Evolutionary conservation across 2,888 invertebrate genomes (phyloP).

Genomic region (Acanthoscelides obtectus): DNA sequence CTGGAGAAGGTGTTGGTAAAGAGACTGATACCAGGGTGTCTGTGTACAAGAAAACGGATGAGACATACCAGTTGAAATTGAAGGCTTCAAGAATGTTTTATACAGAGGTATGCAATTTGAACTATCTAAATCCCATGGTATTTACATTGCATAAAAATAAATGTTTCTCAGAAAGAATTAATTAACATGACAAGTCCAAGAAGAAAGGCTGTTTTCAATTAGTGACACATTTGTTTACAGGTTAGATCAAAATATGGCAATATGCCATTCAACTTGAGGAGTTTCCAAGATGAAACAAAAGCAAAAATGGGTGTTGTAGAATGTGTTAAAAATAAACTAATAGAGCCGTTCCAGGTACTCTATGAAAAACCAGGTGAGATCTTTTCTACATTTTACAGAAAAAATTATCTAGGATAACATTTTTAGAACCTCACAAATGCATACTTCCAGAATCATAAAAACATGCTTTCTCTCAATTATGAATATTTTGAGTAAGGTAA

Average conservation of each 20-base stretch:
- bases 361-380: slow-evolving; percentile 67
- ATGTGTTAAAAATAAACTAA: slow-evolving; percentile 95
- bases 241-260: slow-evolving; percentile 81
- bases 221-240: slow-evolving; percentile 43
- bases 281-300: slow-evolving; percentile 95
- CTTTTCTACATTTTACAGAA: too few relatives aligned
- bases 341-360: slow-evolving; percentile 95
- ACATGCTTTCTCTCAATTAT: too few relatives aligned
- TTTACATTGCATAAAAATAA: too few relatives aligned
- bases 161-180: too few relatives aligned
- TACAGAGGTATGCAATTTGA: slow-evolving; percentile 57
- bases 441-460: too few relatives aligned
- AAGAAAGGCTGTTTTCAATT: too few relatives aligned
- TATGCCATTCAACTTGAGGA: slow-evolving; percentile 96
- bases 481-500: too few relatives aligned
- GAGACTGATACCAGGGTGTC: slow-evolving; percentile 94
- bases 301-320: slow-evolving; percentile 97
- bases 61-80: slow-evolving; percentile 93
- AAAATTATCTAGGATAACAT: too few relatives aligned
- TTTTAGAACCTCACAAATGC: neutral
- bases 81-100: slow-evolving; percentile 93
- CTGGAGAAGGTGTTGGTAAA: slow-evolving; percentile 71
- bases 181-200: too few relatives aligned
- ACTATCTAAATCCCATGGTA: too few relatives aligned
- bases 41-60: slow-evolving; percentile 97